phyloP scores from a whole-genome alignment of 2,888 invertebrate species.

The Marronus borbonicus region DNA sequence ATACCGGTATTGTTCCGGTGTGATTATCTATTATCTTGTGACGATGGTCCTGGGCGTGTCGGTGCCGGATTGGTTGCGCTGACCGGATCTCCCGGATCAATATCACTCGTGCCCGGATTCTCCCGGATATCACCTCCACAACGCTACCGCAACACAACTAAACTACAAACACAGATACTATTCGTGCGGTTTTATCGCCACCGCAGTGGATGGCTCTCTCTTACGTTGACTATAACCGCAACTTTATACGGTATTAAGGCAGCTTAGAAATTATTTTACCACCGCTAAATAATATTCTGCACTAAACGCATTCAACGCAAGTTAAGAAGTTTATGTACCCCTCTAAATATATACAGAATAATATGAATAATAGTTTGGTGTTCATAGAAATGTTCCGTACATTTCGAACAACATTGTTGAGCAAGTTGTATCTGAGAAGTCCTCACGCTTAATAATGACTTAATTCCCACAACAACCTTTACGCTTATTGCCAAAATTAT shows the following conservation, averaged over 20 bases:
- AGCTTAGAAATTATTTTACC: no score
- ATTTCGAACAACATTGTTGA: no score
- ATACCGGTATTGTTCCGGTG: slow-evolving; percentile 38
- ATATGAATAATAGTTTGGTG: no score
- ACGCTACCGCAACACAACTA: slow-evolving; percentile 55
- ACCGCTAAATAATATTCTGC: no score
- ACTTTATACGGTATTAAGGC: not conserved
- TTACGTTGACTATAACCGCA: not conserved
- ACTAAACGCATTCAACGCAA: no score
- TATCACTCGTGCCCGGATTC: slow-evolving; percentile 67
- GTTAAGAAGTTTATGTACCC: no score
- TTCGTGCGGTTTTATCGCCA: slow-evolving; percentile 45
- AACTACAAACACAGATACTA: slow-evolving; percentile 51
- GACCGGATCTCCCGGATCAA: slow-evolving; percentile 69
- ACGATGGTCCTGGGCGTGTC: slow-evolving; percentile 64
- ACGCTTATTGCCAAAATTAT: no score
- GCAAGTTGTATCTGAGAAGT: no score
- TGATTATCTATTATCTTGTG: slow-evolving; percentile 50
- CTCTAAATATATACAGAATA: no score
- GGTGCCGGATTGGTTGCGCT: slow-evolving; percentile 65
- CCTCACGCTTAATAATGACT: no score
- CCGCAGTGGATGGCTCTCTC: slow-evolving; percentile 18
- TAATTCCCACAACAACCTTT: no score
- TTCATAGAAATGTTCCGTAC: no score
- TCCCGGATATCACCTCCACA: slow-evolving; percentile 66